Conservation (phyloP, 2,888 invertebrate genomes). For the Allacma fusca region DNA sequence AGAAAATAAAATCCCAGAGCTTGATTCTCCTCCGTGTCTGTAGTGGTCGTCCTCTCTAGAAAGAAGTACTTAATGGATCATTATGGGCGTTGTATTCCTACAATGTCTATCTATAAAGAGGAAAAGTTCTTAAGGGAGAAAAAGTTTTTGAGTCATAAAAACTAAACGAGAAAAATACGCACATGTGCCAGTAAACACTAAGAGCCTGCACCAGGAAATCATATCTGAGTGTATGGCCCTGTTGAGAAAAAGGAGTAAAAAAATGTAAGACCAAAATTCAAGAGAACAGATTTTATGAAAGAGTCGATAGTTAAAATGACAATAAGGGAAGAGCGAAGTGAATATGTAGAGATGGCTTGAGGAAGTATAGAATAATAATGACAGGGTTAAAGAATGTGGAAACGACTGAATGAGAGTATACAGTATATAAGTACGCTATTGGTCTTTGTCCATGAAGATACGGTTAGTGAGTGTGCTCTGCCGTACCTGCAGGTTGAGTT, state of each 20-base stretch:
- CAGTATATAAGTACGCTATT: background rate
- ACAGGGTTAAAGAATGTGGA: background rate
- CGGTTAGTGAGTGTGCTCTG: background rate
- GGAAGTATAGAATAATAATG: conserved; percentile 10
- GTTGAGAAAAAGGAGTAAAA: background rate
- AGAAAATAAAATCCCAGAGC: no score
- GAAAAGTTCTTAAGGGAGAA: no score
- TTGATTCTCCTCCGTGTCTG: no score
- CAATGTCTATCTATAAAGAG: no score
- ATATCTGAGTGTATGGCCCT: background rate
- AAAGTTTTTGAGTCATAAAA: no score
- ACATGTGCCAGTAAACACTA: no score
- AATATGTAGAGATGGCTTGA: background rate
- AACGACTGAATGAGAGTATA: conserved; percentile 4
- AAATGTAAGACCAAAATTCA: background rate
- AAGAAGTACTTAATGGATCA: no score
- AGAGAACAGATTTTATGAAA: conserved; percentile 24
- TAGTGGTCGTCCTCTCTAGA: no score
- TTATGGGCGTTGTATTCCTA: no score
- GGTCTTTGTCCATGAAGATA: background rate
- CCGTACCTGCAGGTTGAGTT: background rate
- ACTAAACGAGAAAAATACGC: no score
- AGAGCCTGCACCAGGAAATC: background rate
- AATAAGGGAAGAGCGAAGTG: conserved; percentile 18
- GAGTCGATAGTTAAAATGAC: conserved; percentile 18